These are phyloP conservation scores for Oncorhynchus gorbuscha DNA, from an alignment of 2,113 vertebrate species.

Conservation along the genomic window DNA sequence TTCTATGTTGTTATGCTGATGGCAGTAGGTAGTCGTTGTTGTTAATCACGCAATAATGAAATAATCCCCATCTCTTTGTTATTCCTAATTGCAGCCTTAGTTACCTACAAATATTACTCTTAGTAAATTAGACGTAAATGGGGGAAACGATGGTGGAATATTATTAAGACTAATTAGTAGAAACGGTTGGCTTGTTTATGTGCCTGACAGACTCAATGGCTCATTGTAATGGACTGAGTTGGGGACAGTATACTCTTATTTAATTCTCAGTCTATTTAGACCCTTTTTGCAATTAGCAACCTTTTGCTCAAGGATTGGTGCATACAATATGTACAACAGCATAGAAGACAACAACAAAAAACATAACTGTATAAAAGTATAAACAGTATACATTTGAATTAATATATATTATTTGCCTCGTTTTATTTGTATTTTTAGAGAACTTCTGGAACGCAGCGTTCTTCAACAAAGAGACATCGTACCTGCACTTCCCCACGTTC, in stretches of 20 bases:
- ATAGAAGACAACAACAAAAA: too few species aligned
- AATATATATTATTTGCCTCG: too few species aligned
- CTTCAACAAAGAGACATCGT: slow-evolving; percentile 90
- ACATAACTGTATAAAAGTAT: too few species aligned
- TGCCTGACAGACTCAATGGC: neutral
- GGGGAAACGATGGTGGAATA: neutral
- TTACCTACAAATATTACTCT: neutral
- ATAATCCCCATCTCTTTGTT: neutral
- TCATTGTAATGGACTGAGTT: neutral
- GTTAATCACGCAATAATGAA: neutral
- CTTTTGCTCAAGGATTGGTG: too few species aligned
- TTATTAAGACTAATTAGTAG: neutral
- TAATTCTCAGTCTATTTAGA: too few species aligned
- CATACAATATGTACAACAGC: too few species aligned
- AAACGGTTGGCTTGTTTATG: neutral
- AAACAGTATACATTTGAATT: too few species aligned
- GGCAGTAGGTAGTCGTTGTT: neutral
- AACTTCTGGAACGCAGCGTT: slow-evolving; percentile 95
- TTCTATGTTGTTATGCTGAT: neutral
- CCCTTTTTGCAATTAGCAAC: too few species aligned
- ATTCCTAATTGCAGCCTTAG: neutral
- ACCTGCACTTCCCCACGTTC: slow-evolving; percentile 96
- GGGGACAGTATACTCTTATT: too few species aligned
- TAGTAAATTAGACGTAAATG: neutral
- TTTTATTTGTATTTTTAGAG: slow-evolving; percentile 66